phyloP scores from a whole-genome alignment of 2,888 invertebrate species.

The Frankliniella intonsa region DNA sequence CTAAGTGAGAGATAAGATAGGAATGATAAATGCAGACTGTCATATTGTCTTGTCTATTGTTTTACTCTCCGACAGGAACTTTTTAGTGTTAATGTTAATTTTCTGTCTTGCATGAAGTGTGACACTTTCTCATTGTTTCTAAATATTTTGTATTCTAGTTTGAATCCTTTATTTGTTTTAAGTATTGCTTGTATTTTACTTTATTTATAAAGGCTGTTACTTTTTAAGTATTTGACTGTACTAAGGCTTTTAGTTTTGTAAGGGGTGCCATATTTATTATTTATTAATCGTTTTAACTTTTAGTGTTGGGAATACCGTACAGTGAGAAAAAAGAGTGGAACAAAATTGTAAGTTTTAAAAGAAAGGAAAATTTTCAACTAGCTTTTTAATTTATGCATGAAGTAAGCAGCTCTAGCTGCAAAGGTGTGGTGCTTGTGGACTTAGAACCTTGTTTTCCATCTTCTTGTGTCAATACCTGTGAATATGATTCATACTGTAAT shows the following conservation, averaged over 20 bases:
- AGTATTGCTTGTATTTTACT: not conserved
- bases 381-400: too few species aligned
- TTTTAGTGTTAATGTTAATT: not conserved
- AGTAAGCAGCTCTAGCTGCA: too few species aligned
- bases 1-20: not conserved
- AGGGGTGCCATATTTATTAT: not conserved
- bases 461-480: too few species aligned
- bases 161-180: not conserved
- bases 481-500: too few species aligned
- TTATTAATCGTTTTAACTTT: not conserved
- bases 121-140: not conserved
- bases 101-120: not conserved
- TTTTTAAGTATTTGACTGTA: not conserved
- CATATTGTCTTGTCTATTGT: not conserved
- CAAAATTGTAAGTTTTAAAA: not conserved
- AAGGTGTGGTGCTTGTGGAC: too few species aligned
- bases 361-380: too few species aligned
- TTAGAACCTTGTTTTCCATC: too few species aligned
- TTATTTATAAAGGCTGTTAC: conserved; percentile 13
- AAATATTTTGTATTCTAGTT: not conserved
- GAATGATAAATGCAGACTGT: not conserved
- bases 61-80: not conserved
- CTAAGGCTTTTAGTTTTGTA: not conserved
- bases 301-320: not conserved
- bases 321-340: not conserved